A percentile compares a stretch with the other conserved stretches of the same genome.
phyloP scores from a whole-genome alignment of 2,113 vertebrate genomes.

The Trichechus manatus region DNA sequence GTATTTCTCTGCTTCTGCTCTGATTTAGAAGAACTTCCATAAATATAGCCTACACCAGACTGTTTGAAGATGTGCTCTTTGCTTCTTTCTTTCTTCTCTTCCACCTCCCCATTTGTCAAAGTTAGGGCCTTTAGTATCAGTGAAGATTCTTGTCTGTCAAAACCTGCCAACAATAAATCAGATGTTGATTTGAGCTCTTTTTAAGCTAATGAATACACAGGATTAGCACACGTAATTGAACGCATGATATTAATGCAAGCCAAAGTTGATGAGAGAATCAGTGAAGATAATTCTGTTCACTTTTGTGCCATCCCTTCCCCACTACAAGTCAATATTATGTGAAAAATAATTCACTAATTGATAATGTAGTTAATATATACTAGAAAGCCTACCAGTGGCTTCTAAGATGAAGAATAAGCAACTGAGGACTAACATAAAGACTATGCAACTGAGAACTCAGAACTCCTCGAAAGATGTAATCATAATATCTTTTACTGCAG shows the following conservation, averaged over 20 bases:
- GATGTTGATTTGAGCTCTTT: slow-evolving; percentile 33
- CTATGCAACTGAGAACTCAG: slow-evolving; percentile 61
- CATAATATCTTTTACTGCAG: slow-evolving; percentile 31
- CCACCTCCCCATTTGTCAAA: background rate
- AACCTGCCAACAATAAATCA: background rate
- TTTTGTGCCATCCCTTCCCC: background rate
- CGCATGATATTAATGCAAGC: background rate
- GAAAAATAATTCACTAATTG: slow-evolving; percentile 77
- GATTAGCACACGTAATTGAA: background rate
- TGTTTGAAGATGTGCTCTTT: background rate
- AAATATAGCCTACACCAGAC: background rate
- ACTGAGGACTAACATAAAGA: slow-evolving; percentile 28
- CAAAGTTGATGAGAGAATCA: background rate
- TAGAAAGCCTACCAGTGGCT: slow-evolving; percentile 26
- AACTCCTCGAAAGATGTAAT: slow-evolving; percentile 65
- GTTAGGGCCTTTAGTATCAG: background rate
- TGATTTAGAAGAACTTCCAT: background rate
- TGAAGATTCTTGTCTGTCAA: slow-evolving; percentile 10
- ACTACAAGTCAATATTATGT: slow-evolving; percentile 67
- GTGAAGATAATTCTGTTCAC: slow-evolving; percentile 35
- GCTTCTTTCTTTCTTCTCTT: background rate
- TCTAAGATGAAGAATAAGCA: slow-evolving; percentile 19
- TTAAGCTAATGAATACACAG: background rate
- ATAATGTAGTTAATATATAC: slow-evolving; percentile 66
- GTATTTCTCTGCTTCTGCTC: slow-evolving; percentile 2